Conservation (phyloP, 2,113 vertebrate species). For the Perca schrenkii region DNA sequence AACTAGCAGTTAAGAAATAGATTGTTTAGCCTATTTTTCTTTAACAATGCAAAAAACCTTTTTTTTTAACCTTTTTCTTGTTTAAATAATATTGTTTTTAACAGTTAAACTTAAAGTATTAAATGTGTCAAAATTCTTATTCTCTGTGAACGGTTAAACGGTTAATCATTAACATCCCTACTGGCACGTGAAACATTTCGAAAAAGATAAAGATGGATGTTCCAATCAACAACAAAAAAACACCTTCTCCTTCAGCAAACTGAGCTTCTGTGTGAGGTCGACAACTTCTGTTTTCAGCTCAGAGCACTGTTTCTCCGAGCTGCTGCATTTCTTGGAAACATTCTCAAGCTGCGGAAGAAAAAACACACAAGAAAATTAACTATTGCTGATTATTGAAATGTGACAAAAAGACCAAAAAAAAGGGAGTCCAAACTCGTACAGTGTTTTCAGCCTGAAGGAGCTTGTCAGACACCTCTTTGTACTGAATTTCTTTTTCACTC, state of each 20-base stretch:
- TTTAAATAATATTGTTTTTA: too few relatives aligned
- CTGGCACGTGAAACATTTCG: neutral
- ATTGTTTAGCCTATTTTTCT: too few relatives aligned
- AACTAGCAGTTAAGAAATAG: too few relatives aligned
- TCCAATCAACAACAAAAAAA: neutral
- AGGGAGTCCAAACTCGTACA: constrained; percentile 70
- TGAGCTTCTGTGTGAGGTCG: constrained; percentile 87
- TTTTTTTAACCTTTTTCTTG: too few relatives aligned
- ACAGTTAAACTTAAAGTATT: too few relatives aligned
- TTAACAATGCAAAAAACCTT: too few relatives aligned
- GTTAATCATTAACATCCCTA: too few relatives aligned
- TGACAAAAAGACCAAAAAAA: accelerated
- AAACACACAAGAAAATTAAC: neutral
- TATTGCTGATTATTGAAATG: too few relatives aligned
- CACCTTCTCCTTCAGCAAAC: constrained; percentile 89
- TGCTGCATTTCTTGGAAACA: constrained; percentile 80
- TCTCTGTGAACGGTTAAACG: too few relatives aligned
- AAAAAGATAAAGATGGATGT: neutral
- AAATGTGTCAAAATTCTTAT: too few relatives aligned
- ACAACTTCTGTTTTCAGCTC: constrained; percentile 84
- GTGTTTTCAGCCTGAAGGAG: constrained; percentile 85
- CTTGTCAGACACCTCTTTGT: constrained; percentile 85
- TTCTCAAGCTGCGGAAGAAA: constrained; percentile 83
- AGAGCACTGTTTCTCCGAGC: constrained; percentile 83
- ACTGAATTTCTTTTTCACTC: constrained; percentile 83